Evolutionary conservation across 2,888 invertebrate species (phyloP).

Genomic region (Xestia ashworthii): DNA sequence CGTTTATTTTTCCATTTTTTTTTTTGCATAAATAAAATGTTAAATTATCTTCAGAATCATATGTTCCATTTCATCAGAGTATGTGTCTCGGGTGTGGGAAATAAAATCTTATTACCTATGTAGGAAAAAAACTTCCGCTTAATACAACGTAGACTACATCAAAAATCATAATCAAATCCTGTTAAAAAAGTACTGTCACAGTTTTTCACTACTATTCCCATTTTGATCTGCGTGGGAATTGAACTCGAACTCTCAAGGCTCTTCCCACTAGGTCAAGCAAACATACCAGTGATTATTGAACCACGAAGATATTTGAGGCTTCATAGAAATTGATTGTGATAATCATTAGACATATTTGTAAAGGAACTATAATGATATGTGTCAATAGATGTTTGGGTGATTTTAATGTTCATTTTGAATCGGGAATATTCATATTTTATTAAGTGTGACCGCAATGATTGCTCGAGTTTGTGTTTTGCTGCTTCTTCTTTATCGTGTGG

Average conservation of each 20-base stretch:
- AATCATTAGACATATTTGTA: conserved; percentile 16
- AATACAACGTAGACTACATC: not conserved
- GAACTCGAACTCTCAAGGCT: conserved; percentile 38
- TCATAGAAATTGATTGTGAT: conserved; percentile 18
- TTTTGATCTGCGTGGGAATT: not conserved
- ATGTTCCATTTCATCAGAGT: not conserved
- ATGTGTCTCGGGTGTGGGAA: not conserved
- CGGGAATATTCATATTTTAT: not conserved
- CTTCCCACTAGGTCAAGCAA: conserved; percentile 41
- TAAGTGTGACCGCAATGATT: not conserved
- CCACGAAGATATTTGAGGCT: conserved; percentile 8
- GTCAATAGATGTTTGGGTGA: conserved; percentile 4
- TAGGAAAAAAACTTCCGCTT: not conserved
- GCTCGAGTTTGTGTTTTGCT: not conserved
- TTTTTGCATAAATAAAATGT: not conserved
- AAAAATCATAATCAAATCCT: not conserved
- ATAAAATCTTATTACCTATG: not conserved
- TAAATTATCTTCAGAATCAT: not conserved
- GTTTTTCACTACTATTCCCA: not conserved
- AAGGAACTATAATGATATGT: not conserved
- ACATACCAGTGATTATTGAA: conserved; percentile 27
- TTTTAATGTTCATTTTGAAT: not conserved
- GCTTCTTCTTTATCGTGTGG: not conserved
- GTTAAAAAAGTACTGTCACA: not conserved
- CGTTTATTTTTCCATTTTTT: not conserved